Evolutionary conservation across 2,888 invertebrate genomes (phyloP).

Genomic region (Mythimna ferrago): DNA sequence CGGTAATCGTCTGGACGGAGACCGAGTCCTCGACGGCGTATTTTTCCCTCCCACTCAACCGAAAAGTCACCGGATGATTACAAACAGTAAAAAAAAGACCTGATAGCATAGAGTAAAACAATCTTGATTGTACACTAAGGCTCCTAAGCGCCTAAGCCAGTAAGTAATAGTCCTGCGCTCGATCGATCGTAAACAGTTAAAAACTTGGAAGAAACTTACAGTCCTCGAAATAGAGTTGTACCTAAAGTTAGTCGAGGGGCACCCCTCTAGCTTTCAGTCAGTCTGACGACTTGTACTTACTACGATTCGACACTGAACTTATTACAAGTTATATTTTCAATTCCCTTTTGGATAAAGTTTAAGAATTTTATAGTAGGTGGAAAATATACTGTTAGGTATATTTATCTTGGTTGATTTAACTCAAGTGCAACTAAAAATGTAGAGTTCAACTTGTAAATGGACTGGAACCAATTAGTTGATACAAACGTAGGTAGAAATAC

Average conservation of each 20-base stretch:
- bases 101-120: background rate
- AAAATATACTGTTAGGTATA: background rate
- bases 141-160: background rate
- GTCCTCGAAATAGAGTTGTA: constrained; percentile 41
- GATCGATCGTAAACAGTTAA: constrained; percentile 39
- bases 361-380: background rate
- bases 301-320: constrained; percentile 18
- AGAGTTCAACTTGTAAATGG: background rate
- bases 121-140: background rate
- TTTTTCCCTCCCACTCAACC: too few species aligned
- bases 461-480: background rate
- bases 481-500: background rate
- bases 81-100: too few species aligned
- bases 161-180: constrained; percentile 21
- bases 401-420: background rate
- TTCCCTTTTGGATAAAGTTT: background rate
- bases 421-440: background rate
- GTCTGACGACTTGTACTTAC: constrained; percentile 32
- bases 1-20: too few species aligned
- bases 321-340: constrained; percentile 10
- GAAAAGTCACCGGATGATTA: too few species aligned
- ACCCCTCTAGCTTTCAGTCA: constrained; percentile 34
- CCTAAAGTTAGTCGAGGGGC: constrained; percentile 38
- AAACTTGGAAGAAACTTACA: constrained; percentile 41
- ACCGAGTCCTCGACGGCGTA: too few species aligned